phyloP scores from a whole-genome alignment of 2,888 invertebrate genomes.

The Girardia tigrina region DNA sequence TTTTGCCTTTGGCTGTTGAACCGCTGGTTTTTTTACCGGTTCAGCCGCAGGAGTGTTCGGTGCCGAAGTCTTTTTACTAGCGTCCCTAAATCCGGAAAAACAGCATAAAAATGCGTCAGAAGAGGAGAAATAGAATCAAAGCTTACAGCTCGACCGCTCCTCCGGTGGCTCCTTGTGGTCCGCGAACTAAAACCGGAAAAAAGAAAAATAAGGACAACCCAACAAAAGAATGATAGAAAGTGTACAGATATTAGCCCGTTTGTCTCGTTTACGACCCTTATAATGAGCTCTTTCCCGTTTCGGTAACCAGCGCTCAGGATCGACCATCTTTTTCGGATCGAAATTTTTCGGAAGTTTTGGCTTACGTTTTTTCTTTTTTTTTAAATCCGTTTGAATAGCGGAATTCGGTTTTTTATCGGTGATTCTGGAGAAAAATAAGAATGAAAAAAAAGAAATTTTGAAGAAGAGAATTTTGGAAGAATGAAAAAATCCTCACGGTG shows the following conservation, averaged over 20 bases:
- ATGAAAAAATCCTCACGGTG: constrained; percentile 34
- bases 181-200: neutral
- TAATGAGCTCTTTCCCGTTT: constrained; percentile 82
- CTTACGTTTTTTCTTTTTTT: constrained; percentile 55
- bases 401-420: too few species aligned
- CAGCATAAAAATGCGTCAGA: neutral
- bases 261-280: constrained; percentile 65
- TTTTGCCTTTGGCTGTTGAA: neutral
- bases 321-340: constrained; percentile 67
- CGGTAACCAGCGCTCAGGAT: constrained; percentile 93
- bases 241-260: constrained; percentile 43
- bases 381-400: too few species aligned
- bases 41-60: neutral
- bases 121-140: neutral
- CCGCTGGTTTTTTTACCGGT: neutral
- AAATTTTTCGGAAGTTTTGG: constrained; percentile 69
- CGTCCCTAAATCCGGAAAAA: neutral
- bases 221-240: too few species aligned
- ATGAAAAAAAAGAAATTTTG: too few species aligned
- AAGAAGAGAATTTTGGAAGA: constrained; percentile 20
- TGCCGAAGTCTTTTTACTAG: neutral
- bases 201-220: constrained; percentile 7
- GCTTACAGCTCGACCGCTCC: constrained; percentile 27
- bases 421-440: too few species aligned
- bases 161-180: constrained; percentile 31